Evolutionary conservation across 2,113 vertebrate species (phyloP).

Genomic region (Tragelaphus strepsiceros): DNA sequence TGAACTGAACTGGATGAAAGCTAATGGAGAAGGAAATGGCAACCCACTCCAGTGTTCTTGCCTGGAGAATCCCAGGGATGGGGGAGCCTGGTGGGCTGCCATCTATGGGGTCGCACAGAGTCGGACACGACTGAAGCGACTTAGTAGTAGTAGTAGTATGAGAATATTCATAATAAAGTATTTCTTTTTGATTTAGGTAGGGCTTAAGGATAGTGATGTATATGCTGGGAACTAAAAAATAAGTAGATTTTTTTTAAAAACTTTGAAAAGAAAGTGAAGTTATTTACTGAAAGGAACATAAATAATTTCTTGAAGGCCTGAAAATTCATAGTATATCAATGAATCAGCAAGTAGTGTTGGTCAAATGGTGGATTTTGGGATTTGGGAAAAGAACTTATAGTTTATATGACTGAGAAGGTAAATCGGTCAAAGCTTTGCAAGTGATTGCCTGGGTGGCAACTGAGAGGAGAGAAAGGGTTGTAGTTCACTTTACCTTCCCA

Average conservation of each 20-base stretch:
- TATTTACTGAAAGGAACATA: conserved; percentile 22
- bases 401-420: background rate
- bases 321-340: background rate
- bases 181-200: conserved; percentile 48
- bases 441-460: background rate
- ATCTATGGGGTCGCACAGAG: no score
- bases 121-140: no score
- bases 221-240: conserved; percentile 25
- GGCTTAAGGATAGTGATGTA: background rate
- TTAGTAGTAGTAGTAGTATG: no score
- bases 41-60: no score
- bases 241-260: background rate
- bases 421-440: background rate
- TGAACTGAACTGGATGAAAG: no score
- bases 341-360: background rate
- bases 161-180: conserved; percentile 39
- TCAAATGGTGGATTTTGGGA: background rate
- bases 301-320: background rate
- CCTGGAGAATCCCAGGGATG: no score
- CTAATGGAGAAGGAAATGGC: no score
- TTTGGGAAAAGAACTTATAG: background rate
- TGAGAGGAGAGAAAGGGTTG: background rate
- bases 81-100: no score
- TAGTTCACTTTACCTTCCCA: background rate
- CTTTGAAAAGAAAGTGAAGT: background rate